phyloP scores from a whole-genome alignment of 2,797 vertebrate species.

The Lindbergichthys nudifrons region DNA sequence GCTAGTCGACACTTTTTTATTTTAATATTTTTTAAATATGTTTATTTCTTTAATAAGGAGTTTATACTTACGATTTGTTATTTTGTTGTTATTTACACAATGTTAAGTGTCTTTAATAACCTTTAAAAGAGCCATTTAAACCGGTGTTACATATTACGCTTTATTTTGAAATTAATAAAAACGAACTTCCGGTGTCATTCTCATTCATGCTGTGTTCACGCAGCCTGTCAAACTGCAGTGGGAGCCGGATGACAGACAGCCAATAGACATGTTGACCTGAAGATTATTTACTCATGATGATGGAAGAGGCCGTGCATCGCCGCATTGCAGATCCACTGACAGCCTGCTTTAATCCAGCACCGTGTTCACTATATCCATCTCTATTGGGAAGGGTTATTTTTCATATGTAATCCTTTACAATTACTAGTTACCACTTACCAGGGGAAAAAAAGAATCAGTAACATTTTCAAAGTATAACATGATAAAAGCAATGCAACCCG shows the following conservation, averaged over 20 bases:
- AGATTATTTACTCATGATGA: conserved; percentile 77
- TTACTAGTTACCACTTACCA: no score
- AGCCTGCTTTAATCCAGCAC: conserved; percentile 38
- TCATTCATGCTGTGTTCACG: neutral
- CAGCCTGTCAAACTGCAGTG: conserved; percentile 28
- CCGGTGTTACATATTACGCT: neutral
- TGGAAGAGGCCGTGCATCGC: conserved; percentile 39
- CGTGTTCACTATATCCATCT: conserved; percentile 5
- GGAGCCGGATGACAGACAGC: conserved; percentile 60
- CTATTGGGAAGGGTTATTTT: no score
- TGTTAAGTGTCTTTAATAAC: no score
- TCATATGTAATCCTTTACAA: no score
- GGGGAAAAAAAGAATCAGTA: no score
- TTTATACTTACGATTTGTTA: no score
- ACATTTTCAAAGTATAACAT: no score
- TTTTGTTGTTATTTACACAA: no score
- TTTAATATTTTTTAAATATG: no score
- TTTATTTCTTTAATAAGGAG: no score
- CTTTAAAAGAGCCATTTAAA: neutral
- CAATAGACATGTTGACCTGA: conserved; percentile 47
- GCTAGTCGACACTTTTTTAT: no score
- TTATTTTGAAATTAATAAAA: conserved; percentile 54
- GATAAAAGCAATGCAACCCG: no score
- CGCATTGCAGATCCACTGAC: conserved; percentile 37
- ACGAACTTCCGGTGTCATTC: neutral